Conservation (phyloP, 1,140 invertebrate genomes). For the Trachymyrmex cornetzi region DNA sequence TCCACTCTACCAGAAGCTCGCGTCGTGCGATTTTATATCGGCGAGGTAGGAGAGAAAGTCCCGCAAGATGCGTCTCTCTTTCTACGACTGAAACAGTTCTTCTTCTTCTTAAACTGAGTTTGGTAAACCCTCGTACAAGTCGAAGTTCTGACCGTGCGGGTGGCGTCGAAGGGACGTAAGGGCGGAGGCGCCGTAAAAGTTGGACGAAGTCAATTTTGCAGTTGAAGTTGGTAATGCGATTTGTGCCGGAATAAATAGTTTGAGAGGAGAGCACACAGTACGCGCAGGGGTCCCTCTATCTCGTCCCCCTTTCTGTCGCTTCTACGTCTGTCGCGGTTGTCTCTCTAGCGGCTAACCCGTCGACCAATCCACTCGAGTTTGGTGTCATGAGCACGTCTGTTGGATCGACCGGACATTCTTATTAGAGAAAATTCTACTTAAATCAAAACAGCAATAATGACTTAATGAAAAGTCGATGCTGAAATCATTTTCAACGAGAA, state of each 20-base stretch:
- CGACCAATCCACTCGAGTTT: conserved; percentile 72
- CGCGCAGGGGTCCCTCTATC: conserved; percentile 46
- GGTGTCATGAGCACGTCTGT: conserved; percentile 72
- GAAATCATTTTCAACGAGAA: conserved; percentile 41
- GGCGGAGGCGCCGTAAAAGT: conserved; percentile 85
- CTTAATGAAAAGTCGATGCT: conserved; percentile 56
- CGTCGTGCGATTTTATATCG: conserved; percentile 82
- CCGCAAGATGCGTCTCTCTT: conserved; percentile 79
- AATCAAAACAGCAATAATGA: conserved; percentile 28
- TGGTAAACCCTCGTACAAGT: conserved; percentile 86
- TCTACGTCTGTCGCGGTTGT: conserved; percentile 62
- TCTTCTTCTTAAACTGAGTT: conserved; percentile 86
- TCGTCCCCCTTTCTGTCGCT: conserved; percentile 64
- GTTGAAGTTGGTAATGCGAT: conserved; percentile 87
- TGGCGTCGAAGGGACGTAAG: conserved; percentile 79
- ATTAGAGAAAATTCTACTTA: conserved; percentile 60
- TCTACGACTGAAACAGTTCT: conserved; percentile 83
- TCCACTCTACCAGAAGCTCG: conserved; percentile 76
- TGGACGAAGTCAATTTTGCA: conserved; percentile 86
- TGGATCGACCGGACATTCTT: conserved; percentile 65
- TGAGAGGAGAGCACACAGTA: conserved; percentile 67
- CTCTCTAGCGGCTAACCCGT: conserved; percentile 61
- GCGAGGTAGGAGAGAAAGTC: conserved; percentile 74
- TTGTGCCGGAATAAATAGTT: conserved; percentile 87
- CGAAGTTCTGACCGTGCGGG: conserved; percentile 83